phyloP scores from a whole-genome alignment of 2,888 invertebrate species.

The Standfussiana lucernea region DNA sequence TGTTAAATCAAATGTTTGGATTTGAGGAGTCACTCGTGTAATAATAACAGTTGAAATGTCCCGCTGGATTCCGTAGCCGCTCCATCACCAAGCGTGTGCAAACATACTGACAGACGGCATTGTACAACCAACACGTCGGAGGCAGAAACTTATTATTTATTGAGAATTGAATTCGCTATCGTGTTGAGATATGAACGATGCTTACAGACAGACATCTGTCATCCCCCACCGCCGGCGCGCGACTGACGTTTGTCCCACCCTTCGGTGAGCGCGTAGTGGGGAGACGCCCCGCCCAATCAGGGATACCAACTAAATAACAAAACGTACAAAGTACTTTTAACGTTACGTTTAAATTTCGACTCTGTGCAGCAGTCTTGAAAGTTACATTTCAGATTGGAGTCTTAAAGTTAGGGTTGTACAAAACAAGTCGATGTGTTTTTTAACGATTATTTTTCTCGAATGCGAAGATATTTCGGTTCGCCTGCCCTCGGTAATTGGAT shows the following conservation, averaged over 20 bases:
- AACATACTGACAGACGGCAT: slow-evolving; percentile 70
- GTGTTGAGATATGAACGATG: slow-evolving; percentile 86
- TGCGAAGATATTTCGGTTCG: slow-evolving; percentile 82
- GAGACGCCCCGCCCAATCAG: slow-evolving; percentile 75
- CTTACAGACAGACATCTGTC: slow-evolving; percentile 84
- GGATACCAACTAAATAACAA: slow-evolving; percentile 63
- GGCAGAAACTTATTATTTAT: slow-evolving; percentile 80
- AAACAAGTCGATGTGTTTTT: slow-evolving; percentile 72
- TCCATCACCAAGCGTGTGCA: slow-evolving; percentile 64
- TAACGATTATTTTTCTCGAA: slow-evolving; percentile 81
- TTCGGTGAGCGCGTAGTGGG: slow-evolving; percentile 69
- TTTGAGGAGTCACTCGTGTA: slow-evolving; percentile 70
- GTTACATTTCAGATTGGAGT: slow-evolving; percentile 26
- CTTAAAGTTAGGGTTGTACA: slow-evolving; percentile 78
- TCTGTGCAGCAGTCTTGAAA: slow-evolving; percentile 25
- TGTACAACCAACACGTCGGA: slow-evolving; percentile 59
- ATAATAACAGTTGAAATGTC: slow-evolving; percentile 61
- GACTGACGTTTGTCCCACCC: slow-evolving; percentile 84
- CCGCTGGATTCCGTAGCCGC: slow-evolving; percentile 32
- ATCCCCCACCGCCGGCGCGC: slow-evolving; percentile 83
- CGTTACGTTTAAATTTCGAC: slow-evolving; percentile 67
- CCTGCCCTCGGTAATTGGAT: slow-evolving; percentile 84
- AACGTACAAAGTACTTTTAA: slow-evolving; percentile 39
- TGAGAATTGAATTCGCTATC: slow-evolving; percentile 85
- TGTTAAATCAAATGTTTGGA: slow-evolving; percentile 74